Evolutionary conservation across 2,797 vertebrate genomes (phyloP).

Genomic region (Neostethus bicornis): DNA sequence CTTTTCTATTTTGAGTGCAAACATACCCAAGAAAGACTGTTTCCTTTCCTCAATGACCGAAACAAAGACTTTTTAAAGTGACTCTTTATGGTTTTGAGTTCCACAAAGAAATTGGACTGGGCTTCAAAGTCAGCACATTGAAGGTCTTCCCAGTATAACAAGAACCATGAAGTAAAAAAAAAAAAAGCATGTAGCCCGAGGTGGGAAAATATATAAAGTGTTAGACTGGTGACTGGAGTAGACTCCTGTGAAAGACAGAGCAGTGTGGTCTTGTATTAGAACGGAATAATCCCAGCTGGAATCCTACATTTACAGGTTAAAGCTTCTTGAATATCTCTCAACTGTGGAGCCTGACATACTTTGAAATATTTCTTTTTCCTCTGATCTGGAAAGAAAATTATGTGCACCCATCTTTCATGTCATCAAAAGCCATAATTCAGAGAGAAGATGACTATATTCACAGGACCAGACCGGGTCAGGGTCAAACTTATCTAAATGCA

Average conservation of each 20-base stretch:
- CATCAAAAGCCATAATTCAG: slow-evolving; percentile 41
- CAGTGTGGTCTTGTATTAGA: slow-evolving; percentile 12
- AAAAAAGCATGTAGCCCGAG: slow-evolving; percentile 43
- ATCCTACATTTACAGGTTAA: slow-evolving; percentile 40
- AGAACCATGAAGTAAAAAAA: slow-evolving; percentile 46
- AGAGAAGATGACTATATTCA: slow-evolving; percentile 23
- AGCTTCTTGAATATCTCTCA: slow-evolving; percentile 25
- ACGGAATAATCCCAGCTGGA: slow-evolving; percentile 48
- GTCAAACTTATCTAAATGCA: slow-evolving; percentile 36
- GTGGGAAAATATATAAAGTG: slow-evolving; percentile 46
- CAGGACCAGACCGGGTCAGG: slow-evolving; percentile 16
- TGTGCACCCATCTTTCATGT: slow-evolving; percentile 13
- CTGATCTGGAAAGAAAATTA: slow-evolving; percentile 65
- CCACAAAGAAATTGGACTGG: slow-evolving; percentile 65
- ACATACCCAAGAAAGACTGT: slow-evolving; percentile 61
- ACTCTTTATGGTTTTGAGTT: slow-evolving; percentile 68
- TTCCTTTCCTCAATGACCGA: slow-evolving; percentile 69
- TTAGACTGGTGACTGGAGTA: slow-evolving; percentile 24
- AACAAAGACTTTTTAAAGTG: slow-evolving; percentile 67
- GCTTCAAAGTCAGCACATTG: slow-evolving; percentile 63
- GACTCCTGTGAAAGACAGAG: slow-evolving; percentile 22
- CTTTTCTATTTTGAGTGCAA: slow-evolving; percentile 70
- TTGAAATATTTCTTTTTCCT: slow-evolving; percentile 31
- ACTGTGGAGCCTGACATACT: slow-evolving; percentile 22
- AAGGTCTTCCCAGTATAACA: slow-evolving; percentile 66